Evolutionary conservation across 2,888 invertebrate species (phyloP).

Genomic region (Stomorhina lunata): DNA sequence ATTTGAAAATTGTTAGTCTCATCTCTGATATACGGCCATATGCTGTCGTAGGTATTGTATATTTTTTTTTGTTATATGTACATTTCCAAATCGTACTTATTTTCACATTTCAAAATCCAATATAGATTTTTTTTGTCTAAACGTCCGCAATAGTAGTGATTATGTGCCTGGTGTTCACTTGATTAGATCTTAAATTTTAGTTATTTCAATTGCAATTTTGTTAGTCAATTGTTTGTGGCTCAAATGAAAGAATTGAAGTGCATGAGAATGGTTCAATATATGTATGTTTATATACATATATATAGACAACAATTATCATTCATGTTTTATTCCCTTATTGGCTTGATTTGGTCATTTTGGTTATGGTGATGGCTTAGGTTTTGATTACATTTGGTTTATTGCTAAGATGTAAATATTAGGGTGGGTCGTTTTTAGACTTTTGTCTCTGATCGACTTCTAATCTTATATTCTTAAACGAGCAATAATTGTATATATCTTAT

Average conservation of each 20-base stretch:
- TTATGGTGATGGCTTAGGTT: conserved; percentile 2
- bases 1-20: conserved; percentile 16
- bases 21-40: conserved; percentile 51
- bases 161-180: conserved; percentile 59
- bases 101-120: conserved; percentile 30
- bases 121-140: background rate
- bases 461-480: no score
- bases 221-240: conserved; percentile 46
- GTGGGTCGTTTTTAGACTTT: no score
- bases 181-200: conserved; percentile 68
- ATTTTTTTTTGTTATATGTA: background rate
- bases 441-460: no score
- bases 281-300: background rate
- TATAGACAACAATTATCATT: conserved; percentile 30
- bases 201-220: conserved; percentile 54
- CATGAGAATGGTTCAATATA: background rate
- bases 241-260: background rate
- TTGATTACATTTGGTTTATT: conserved; percentile 45
- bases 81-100: conserved; percentile 28
- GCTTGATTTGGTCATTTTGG: background rate
- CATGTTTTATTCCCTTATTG: conserved; percentile 46
- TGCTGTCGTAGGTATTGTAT: conserved; percentile 1
- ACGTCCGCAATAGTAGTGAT: conserved; percentile 52
- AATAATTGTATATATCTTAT: no score
- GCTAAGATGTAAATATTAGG: background rate